phyloP scores from a whole-genome alignment of 2,113 vertebrate genomes.

The Suncus etruscus region DNA sequence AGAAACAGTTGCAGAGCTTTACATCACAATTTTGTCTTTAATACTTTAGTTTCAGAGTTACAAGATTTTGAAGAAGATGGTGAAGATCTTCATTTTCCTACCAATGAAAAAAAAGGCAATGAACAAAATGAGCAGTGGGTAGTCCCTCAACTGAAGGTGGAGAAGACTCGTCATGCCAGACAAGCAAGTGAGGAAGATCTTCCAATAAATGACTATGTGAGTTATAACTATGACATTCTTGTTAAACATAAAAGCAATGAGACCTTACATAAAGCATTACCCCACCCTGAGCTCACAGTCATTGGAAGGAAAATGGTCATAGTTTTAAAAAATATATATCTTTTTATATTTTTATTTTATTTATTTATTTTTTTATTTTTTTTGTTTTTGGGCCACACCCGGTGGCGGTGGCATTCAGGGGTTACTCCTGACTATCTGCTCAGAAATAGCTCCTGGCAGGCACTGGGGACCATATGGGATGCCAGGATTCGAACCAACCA shows the following conservation, averaged over 20 bases:
- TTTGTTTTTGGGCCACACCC: too few relatives aligned
- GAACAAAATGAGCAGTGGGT: conserved; percentile 58
- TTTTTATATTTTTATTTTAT: too few relatives aligned
- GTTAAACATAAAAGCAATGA: conserved; percentile 19
- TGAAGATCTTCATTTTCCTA: conserved; percentile 76
- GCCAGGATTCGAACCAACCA: too few relatives aligned
- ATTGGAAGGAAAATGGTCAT: conserved; percentile 28
- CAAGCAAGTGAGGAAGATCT: conserved; percentile 89
- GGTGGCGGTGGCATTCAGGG: too few relatives aligned
- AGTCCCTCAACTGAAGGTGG: conserved; percentile 58
- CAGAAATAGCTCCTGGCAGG: too few relatives aligned
- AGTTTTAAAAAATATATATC: conserved; percentile 28
- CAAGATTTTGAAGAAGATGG: conserved; percentile 86
- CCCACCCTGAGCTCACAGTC: not conserved
- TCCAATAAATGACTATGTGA: conserved; percentile 90
- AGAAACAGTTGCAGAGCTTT: conserved; percentile 37
- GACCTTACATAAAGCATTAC: conserved; percentile 15
- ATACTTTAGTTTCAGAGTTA: conserved; percentile 84
- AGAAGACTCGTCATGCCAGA: conserved; percentile 83
- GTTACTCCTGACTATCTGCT: too few relatives aligned
- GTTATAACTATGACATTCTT: conserved; percentile 61
- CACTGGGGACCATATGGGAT: too few relatives aligned
- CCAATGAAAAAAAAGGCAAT: conserved; percentile 73
- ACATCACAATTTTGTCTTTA: not conserved
- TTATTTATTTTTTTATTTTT: too few relatives aligned